phyloP scores from a whole-genome alignment of 1,140 invertebrate species.

The Ceratosolen solmsi region DNA sequence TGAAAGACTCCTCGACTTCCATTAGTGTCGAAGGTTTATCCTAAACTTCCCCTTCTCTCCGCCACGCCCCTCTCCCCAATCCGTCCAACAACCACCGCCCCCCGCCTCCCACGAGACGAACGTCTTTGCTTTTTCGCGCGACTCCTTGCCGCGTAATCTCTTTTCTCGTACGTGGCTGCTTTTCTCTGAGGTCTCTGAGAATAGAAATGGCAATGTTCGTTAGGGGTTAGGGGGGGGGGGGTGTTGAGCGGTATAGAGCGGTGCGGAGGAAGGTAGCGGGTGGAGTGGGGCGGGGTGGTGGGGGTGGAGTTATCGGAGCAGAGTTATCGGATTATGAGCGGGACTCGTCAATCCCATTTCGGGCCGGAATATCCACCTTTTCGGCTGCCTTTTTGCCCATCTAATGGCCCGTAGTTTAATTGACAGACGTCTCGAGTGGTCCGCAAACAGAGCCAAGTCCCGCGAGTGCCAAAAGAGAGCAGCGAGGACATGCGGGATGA shows the following conservation, averaged over 20 bases:
- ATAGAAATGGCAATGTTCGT: not conserved
- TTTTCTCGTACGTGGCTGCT: not conserved
- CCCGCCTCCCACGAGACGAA: not conserved
- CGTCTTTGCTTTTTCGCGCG: not conserved
- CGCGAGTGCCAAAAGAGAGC: too few relatives aligned
- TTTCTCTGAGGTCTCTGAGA: constrained; percentile 2
- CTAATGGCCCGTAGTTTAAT: constrained; percentile 58
- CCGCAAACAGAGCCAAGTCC: constrained; percentile 59
- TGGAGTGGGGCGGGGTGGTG: too few relatives aligned
- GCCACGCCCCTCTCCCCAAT: too few relatives aligned
- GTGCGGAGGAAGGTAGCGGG: too few relatives aligned
- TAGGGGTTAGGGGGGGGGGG: too few relatives aligned
- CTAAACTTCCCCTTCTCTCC: not conserved
- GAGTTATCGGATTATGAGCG: constrained; percentile 18
- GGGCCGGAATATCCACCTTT: not conserved
- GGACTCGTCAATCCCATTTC: constrained; percentile 9
- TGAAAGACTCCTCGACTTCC: not conserved
- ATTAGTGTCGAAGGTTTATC: constrained; percentile 10
- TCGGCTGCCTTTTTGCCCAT: not conserved
- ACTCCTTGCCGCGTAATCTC: not conserved
- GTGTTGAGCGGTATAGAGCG: too few relatives aligned
- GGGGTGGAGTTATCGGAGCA: too few relatives aligned
- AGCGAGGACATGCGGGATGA: too few relatives aligned
- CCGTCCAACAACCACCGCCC: too few relatives aligned
- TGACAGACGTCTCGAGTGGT: constrained; percentile 64